Base-by-base conservation (phyloP, 2,113 vertebrate species). In the Beaufortia kweichowensis region DNA sequence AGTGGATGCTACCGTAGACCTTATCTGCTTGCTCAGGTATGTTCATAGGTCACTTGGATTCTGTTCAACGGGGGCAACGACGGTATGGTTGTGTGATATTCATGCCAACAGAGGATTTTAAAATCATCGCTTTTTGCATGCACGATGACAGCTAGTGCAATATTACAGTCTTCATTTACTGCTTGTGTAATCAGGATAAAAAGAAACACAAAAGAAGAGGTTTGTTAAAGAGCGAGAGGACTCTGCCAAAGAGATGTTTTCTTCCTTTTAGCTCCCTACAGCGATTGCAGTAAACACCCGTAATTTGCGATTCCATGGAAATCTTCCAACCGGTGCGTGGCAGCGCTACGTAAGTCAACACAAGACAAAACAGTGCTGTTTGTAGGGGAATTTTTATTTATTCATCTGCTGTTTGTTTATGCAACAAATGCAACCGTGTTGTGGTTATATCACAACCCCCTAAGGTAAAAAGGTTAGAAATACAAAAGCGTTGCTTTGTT, bases 271-370 rank as follows among this genome's bases (percentile, higher is more conserved):
- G 31, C n/a, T 63, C 11, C 3, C 63, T 64, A 53, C 19, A 41
- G 59, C 26, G 1, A 46, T 53, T 82, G 6, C 63, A 21, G 33
- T 78, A 72, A 83, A 82, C 43, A 71, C 26, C 61, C 79, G 59
- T 79, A 46, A 64, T 82, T 74, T 59, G 10, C 4, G 1, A 12
- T 33, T 2, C 26, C 1, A 23, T 55, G 48, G n/a, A 55, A 50
- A 19, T 23, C 11, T 33, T 15, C 48, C 41, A 53, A 9, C 19
- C 48, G 6, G 48, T 8, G 48, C 48, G 21, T 21, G n/a, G 48
- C 48, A 53, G n/a, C 19, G 19, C 48, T 53, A 53, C 19, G 48
- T 50, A 64, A 64, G n/a, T 7, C n/a, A 64, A 64, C 11, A 64
- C 11, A 64, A 39, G 35, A 6, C 6, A 12, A 56, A 79, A 73